Percentiles rank a stretch among this genome's conserved stretches.
Conservation (phyloP, 2,888 invertebrate genomes). For the Cacoxenus indagator region DNA sequence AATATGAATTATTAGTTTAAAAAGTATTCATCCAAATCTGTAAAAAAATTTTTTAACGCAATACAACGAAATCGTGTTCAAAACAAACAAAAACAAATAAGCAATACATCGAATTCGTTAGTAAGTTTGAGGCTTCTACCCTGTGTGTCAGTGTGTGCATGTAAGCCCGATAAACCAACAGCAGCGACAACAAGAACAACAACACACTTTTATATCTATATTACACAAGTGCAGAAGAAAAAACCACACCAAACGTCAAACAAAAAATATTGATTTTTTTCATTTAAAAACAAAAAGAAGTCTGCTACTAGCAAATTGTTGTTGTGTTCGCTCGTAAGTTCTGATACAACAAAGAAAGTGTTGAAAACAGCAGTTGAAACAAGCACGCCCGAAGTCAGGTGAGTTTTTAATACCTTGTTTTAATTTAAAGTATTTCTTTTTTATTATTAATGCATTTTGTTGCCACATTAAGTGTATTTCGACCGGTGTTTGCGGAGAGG, state of each 20-base stretch:
- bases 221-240: constrained; percentile 18
- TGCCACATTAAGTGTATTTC: too few species aligned
- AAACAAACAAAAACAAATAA: constrained; percentile 10
- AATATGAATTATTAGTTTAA: neutral
- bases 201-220: constrained; percentile 1
- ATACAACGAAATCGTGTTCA: constrained; percentile 19
- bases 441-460: too few species aligned
- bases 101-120: neutral
- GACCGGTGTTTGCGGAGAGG: too few species aligned
- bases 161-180: neutral
- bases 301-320: neutral
- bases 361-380: neutral
- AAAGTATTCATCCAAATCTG: too few species aligned
- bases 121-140: too few species aligned
- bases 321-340: neutral
- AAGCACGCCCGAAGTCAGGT: neutral
- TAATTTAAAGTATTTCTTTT: too few species aligned
- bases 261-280: neutral
- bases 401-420: neutral
- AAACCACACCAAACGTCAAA: constrained; percentile 1
- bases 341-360: neutral
- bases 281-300: neutral
- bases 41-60: neutral
- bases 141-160: neutral
- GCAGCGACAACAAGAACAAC: neutral